phyloP scores from a whole-genome alignment of 2,113 vertebrate species.

The Vimba vimba region DNA sequence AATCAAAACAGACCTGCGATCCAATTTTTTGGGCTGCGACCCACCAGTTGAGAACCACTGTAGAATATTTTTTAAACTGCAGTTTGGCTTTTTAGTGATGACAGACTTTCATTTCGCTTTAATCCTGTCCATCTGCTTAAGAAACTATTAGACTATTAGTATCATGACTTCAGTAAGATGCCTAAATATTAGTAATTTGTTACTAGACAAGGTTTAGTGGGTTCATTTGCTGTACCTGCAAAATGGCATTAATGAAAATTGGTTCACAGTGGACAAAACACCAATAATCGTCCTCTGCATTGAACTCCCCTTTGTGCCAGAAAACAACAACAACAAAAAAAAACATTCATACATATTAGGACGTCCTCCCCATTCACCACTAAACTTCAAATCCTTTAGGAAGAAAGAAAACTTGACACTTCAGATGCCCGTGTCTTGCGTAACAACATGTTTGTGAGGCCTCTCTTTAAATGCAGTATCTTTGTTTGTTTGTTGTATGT shows the following conservation, averaged over 20 bases:
- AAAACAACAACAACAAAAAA: background rate
- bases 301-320: background rate
- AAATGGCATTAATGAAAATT: background rate
- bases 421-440: constrained; percentile 47
- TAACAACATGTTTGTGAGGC: constrained; percentile 49
- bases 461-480: constrained; percentile 71
- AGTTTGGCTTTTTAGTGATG: background rate
- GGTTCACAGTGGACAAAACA: background rate
- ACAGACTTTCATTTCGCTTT: background rate
- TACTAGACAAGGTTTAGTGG: background rate
- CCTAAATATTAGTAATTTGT: background rate
- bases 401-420: constrained; percentile 43
- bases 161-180: background rate
- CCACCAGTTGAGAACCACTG: constrained; percentile 12
- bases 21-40: background rate
- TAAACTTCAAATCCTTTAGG: constrained; percentile 16
- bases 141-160: background rate
- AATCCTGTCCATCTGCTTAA: background rate
- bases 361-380: background rate
- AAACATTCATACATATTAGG: background rate
- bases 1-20: background rate
- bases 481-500: constrained; percentile 60
- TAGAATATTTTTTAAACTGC: background rate
- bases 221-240: background rate
- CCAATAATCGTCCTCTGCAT: background rate